phyloP scores from a whole-genome alignment of 2,797 vertebrate genomes.

The Todus mexicanus region DNA sequence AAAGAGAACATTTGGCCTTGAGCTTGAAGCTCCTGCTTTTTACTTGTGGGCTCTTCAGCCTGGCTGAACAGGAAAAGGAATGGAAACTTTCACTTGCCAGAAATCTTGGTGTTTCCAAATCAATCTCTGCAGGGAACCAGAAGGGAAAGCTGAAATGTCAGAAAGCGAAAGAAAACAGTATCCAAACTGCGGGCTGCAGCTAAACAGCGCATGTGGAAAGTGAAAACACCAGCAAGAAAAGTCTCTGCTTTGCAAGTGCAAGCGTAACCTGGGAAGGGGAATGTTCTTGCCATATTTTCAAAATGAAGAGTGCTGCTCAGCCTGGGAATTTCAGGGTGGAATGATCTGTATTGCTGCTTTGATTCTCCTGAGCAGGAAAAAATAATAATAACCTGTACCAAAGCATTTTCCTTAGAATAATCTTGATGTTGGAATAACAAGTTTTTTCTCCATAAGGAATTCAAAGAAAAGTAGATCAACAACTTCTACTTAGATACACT shows the following conservation, averaged over 20 bases:
- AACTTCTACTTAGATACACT: neutral
- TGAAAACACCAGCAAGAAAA: neutral
- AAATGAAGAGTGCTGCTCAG: neutral
- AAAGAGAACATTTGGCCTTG: neutral
- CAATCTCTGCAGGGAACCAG: neutral
- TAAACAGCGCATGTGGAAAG: neutral
- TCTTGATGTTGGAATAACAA: neutral
- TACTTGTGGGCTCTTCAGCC: neutral
- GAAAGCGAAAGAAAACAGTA: neutral
- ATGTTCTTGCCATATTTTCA: neutral
- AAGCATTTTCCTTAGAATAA: slow-evolving; percentile 6
- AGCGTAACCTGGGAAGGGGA: neutral
- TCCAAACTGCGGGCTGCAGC: neutral
- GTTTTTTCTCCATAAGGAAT: neutral
- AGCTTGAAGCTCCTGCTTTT: neutral
- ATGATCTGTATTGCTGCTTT: neutral
- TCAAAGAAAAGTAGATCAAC: neutral
- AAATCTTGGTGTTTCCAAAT: neutral
- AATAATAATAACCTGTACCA: neutral
- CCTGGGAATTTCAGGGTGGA: neutral
- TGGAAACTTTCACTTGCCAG: neutral
- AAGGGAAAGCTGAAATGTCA: neutral
- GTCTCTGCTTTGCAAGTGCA: neutral
- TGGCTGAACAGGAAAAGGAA: neutral
- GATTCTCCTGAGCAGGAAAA: neutral